phyloP scores from a whole-genome alignment of 2,797 vertebrate genomes.

The Agapornis canus region DNA sequence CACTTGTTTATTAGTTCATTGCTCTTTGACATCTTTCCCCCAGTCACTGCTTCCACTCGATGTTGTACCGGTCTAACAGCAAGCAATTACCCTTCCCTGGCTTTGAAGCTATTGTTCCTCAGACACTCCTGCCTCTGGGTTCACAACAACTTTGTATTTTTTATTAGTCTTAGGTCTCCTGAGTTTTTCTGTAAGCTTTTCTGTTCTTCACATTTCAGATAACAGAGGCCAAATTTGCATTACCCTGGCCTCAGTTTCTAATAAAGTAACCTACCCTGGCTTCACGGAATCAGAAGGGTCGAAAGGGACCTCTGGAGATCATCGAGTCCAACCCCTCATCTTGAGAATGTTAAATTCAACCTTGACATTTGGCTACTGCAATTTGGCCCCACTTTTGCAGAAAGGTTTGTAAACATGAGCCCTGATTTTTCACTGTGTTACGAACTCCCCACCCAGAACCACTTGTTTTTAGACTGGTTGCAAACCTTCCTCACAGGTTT shows the following conservation, averaged over 20 bases:
- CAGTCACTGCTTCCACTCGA: not conserved
- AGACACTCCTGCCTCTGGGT: not conserved
- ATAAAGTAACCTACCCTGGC: not conserved
- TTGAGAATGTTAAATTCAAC: not conserved
- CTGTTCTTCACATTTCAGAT: not conserved
- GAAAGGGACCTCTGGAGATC: not conserved
- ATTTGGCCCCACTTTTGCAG: not conserved
- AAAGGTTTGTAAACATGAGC: not conserved
- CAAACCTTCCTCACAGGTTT: not conserved
- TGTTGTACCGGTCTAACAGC: not conserved
- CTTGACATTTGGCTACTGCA: not conserved
- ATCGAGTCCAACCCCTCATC: not conserved
- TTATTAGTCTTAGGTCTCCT: not conserved
- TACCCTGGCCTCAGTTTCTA: not conserved
- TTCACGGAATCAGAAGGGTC: not conserved
- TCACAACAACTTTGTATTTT: not conserved
- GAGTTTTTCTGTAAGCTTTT: not conserved
- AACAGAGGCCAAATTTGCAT: not conserved
- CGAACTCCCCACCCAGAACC: not conserved
- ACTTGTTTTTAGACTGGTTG: not conserved
- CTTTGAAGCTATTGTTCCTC: slow-evolving; percentile 17
- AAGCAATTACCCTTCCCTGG: not conserved
- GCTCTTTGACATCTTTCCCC: slow-evolving; percentile 41
- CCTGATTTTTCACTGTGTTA: not conserved
- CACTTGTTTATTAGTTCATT: not conserved